Conservation (phyloP, 2,888 invertebrate species). For the Isotomurus palustris region DNA sequence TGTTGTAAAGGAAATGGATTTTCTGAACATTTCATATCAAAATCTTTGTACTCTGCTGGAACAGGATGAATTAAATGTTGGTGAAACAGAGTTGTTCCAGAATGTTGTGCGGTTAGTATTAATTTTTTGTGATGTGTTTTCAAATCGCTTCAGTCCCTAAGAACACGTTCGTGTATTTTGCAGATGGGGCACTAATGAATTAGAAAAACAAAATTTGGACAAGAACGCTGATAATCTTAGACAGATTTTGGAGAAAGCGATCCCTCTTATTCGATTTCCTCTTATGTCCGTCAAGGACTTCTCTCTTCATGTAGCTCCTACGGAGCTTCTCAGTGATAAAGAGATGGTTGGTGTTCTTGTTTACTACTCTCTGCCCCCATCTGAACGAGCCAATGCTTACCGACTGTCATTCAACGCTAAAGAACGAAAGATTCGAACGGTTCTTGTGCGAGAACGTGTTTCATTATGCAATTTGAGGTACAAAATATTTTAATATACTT, state of each 20-base stretch:
- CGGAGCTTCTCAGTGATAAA: constrained; percentile 34
- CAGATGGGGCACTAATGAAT: constrained; percentile 36
- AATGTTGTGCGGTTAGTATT: constrained; percentile 23
- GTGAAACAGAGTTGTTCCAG: constrained; percentile 37
- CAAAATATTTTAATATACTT: not conserved
- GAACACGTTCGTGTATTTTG: not conserved
- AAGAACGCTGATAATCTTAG: constrained; percentile 36
- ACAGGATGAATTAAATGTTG: constrained; percentile 39
- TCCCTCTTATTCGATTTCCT: constrained; percentile 34
- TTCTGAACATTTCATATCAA: constrained; percentile 30
- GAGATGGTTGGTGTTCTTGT: constrained; percentile 43
- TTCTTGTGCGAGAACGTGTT: constrained; percentile 29
- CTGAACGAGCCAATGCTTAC: constrained; percentile 37
- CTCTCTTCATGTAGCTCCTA: constrained; percentile 37
- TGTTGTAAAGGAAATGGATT: constrained; percentile 37
- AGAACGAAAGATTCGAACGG: constrained; percentile 31
- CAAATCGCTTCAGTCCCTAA: no score
- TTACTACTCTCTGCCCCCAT: constrained; percentile 37
- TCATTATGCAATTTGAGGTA: constrained; percentile 40
- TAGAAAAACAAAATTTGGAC: constrained; percentile 27
- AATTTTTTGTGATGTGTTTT: not conserved
- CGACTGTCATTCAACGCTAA: constrained; percentile 32
- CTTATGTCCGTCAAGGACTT: constrained; percentile 41
- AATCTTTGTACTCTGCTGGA: constrained; percentile 32
- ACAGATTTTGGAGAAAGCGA: constrained; percentile 24